Evolutionary conservation across 2,113 vertebrate genomes (phyloP).

Genomic region (Pseudorasbora parva): DNA sequence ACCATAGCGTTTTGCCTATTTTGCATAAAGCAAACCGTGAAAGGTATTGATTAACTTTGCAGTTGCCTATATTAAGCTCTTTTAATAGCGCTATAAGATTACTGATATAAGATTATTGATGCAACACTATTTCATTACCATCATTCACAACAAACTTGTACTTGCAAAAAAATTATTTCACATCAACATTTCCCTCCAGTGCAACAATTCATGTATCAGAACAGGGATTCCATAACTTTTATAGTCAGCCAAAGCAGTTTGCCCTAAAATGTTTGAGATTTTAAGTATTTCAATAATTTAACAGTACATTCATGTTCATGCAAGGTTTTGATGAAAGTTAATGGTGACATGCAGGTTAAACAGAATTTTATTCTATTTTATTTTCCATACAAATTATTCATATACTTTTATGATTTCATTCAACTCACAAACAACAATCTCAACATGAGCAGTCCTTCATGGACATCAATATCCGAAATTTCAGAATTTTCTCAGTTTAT

Average conservation of each 20-base stretch:
- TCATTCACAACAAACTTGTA: neutral
- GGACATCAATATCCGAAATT: neutral
- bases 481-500: neutral
- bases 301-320: neutral
- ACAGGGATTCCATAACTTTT: neutral
- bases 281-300: neutral
- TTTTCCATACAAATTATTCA: neutral
- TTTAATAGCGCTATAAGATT: neutral
- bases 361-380: neutral
- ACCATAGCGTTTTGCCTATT: neutral
- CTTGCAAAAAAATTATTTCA: neutral
- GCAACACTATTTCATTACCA: neutral
- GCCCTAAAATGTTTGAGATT: neutral
- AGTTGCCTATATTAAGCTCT: neutral
- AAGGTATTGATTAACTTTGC: neutral
- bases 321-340: neutral
- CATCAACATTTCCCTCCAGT: neutral
- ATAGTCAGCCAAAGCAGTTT: neutral
- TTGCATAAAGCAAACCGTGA: neutral
- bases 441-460: neutral
- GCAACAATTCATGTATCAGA: neutral
- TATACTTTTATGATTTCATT: no score
- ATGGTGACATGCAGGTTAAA: no score
- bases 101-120: neutral
- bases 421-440: neutral